Evolutionary conservation across 2,113 vertebrate genomes (phyloP).

Genomic region (Oreochromis tanganicae): DNA sequence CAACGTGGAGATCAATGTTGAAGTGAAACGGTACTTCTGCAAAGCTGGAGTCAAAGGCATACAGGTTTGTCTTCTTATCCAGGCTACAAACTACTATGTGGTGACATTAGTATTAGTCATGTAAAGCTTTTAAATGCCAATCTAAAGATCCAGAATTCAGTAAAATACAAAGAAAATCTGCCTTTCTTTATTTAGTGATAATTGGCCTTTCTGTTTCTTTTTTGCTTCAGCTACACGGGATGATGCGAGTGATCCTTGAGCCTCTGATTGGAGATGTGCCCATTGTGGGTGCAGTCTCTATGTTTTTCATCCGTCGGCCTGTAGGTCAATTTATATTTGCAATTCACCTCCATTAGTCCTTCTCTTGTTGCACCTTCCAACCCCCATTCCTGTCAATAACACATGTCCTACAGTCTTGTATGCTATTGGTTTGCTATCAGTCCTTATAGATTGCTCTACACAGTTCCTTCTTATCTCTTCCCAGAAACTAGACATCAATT

Average conservation of each 20-base stretch:
- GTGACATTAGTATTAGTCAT: not conserved
- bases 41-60: conserved; percentile 93
- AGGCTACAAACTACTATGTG: not conserved
- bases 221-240: conserved; percentile 79
- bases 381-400: not conserved
- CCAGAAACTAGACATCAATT: conserved; percentile 88
- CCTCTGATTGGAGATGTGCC: conserved; percentile 87
- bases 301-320: conserved; percentile 92
- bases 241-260: conserved; percentile 89
- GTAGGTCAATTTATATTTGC: conserved; percentile 66
- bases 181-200: not conserved
- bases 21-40: conserved; percentile 92
- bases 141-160: not conserved
- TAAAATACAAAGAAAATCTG: accelerated
- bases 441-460: not conserved
- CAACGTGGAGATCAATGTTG: conserved; percentile 87
- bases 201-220: not conserved
- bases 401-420: not conserved
- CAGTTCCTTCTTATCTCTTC: not conserved
- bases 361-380: not conserved
- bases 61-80: conserved; percentile 73
- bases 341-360: conserved; percentile 2
- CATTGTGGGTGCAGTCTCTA: conserved; percentile 85
- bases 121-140: not conserved
- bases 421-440: conserved; percentile 9